Percentiles rank a stretch among this genome's conserved stretches.
These are phyloP conservation scores for Coryphaenoides rupestris DNA, from an alignment of 2,113 vertebrate species.

Conservation along the genomic window DNA sequence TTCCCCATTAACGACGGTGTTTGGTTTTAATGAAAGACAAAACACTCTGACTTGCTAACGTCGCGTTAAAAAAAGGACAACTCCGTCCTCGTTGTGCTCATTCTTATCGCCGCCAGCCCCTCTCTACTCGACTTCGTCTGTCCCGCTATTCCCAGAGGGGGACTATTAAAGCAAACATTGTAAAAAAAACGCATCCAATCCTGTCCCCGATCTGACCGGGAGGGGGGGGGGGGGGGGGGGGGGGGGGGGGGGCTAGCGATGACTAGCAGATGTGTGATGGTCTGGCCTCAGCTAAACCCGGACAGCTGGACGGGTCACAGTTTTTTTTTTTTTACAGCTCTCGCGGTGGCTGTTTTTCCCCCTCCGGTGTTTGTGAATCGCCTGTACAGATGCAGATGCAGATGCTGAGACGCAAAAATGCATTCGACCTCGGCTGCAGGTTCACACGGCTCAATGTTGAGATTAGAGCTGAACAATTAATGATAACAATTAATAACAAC, in stretches of 20 bases:
- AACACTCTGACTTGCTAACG: too few relatives aligned
- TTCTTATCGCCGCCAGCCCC: neutral
- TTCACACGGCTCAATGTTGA: too few relatives aligned
- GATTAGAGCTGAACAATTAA: too few relatives aligned
- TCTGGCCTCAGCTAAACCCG: slow-evolving; percentile 31
- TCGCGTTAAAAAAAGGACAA: too few relatives aligned
- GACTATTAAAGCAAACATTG: slow-evolving; percentile 48
- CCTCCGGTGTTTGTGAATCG: slow-evolving; percentile 5
- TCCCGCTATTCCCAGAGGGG: slow-evolving; percentile 24
- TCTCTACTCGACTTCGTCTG: slow-evolving; percentile 18
- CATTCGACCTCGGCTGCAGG: too few relatives aligned
- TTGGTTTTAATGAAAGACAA: too few relatives aligned
- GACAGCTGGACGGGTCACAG: slow-evolving; percentile 26
- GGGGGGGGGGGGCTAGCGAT: slow-evolving; percentile 56
- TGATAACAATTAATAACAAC: too few relatives aligned
- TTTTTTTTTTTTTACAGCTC: slow-evolving; percentile 22
- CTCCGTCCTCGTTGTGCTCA: neutral
- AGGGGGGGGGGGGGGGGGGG: too few relatives aligned
- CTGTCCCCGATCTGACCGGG: slow-evolving; percentile 12
- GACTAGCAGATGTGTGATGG: slow-evolving; percentile 47
- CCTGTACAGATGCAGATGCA: slow-evolving; percentile 21
- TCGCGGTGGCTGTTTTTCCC: neutral
- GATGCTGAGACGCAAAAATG: slow-evolving; percentile 30
- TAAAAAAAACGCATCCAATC: too few relatives aligned
- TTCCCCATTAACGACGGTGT: too few relatives aligned